Evolutionary conservation across 2,888 invertebrate genomes (phyloP), one percentile per base, ranked within the genome.

Genomic region (Heliconius sara): DNA sequence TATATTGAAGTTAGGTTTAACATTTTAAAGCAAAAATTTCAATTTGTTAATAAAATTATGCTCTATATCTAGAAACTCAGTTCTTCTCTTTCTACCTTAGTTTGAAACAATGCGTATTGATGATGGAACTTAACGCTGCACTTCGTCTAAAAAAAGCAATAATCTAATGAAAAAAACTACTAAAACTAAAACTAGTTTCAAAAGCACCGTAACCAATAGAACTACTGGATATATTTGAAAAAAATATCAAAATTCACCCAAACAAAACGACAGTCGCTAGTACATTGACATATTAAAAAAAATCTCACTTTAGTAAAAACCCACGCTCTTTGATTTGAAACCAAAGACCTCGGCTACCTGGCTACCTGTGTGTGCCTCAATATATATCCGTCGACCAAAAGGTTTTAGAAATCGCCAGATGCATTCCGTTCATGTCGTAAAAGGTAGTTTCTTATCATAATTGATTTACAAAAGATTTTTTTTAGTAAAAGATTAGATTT

Each of bases 361-460:
- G 70, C 81, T 83, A 83, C 83, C 83, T 84, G 83, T 83, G 83
- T 78, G 39, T 39, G 27, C 76, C 77, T 81, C 80, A 77, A 82
- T 81, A 79, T 78, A 72, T 74, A 80, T 74, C 75, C 80, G 76
- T 73, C 80, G 82, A 83, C 84, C 83, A 85, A 85, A 83, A 82
- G 83, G 74, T 75, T 83, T 60, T 73, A 73, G n/a, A 73, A 73
- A 60, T 57, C 43, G 63, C 74, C 74, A 74, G 74, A 74, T 74
- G 74, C 43, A 74, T 25, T 16, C 68, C 60, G 34, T 72, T 73
- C 65, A 65, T 16, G 6, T 27, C 65, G 27, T 65, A 19, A 22
- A 39, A 74, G 10, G 74, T 79, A 80, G 80, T 81, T 80, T 68
- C 80, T 80, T 81, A 83, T 82, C 79, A 73, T 79, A 63, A 74